Evolutionary conservation across 2,797 vertebrate genomes (phyloP).

Genomic region (Onychomys torridus): DNA sequence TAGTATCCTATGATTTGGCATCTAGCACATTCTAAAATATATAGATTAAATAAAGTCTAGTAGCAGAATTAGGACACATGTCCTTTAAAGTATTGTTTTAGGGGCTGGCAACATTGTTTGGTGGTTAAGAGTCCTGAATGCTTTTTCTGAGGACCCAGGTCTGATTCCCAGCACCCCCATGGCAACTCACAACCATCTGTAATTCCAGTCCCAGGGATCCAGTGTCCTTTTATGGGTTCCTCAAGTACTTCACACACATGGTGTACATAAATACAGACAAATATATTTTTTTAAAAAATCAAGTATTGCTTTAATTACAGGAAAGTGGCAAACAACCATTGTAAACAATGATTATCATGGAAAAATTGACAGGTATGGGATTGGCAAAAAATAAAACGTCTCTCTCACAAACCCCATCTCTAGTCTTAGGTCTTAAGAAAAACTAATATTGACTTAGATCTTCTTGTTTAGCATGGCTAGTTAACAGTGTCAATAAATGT

Average conservation of each 20-base stretch:
- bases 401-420: not conserved
- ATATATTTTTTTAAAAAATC: not conserved
- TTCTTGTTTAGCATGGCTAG: not conserved
- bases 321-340: not conserved
- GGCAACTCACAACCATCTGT: not conserved
- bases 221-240: not conserved
- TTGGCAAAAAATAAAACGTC: not conserved
- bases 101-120: not conserved
- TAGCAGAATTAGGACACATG: conserved; percentile 35
- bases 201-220: not conserved
- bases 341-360: not conserved
- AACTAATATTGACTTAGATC: not conserved
- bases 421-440: not conserved
- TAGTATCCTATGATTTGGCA: not conserved
- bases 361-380: conserved; percentile 20
- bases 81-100: not conserved
- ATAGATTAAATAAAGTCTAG: conserved; percentile 1
- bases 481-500: not conserved
- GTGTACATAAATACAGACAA: not conserved
- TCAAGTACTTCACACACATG: not conserved
- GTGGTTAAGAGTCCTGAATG: not conserved
- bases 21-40: not conserved
- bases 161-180: not conserved
- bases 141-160: not conserved
- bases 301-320: not conserved